phyloP scores from a whole-genome alignment of 2,888 invertebrate genomes.

The Tetranychus piercei region DNA sequence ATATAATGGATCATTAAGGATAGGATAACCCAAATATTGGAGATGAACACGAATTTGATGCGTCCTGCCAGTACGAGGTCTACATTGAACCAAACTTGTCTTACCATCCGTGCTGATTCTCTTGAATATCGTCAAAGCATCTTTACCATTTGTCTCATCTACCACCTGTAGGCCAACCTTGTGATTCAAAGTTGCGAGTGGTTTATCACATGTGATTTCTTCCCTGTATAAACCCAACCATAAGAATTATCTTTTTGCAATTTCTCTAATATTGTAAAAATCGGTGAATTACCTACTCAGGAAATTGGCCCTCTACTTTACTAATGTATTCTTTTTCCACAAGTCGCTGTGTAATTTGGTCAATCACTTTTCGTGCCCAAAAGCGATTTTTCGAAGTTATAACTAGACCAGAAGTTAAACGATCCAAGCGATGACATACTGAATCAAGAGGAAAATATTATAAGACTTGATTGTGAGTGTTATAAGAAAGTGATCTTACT shows the following conservation, averaged over 20 bases:
- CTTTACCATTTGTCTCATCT: constrained; percentile 64
- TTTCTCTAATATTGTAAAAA: too few relatives aligned
- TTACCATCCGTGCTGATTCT: constrained; percentile 68
- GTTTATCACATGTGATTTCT: constrained; percentile 58
- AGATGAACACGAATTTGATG: constrained; percentile 97
- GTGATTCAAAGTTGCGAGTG: constrained; percentile 80
- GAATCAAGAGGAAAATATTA: constrained; percentile 21
- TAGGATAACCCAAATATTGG: constrained; percentile 90
- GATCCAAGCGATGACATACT: constrained; percentile 80
- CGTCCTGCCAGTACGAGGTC: constrained; percentile 89
- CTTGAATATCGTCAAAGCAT: constrained; percentile 75
- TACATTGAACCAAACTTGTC: constrained; percentile 80
- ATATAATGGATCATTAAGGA: constrained; percentile 90
- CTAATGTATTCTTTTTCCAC: constrained; percentile 90
- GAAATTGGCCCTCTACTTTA: constrained; percentile 79
- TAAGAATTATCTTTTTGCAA: too few relatives aligned
- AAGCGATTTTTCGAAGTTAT: constrained; percentile 81
- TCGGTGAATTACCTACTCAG: constrained; percentile 46
- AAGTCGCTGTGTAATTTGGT: constrained; percentile 73
- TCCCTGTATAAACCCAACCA: constrained; percentile 15
- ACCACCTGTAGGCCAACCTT: constrained; percentile 92
- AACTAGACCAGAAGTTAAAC: constrained; percentile 81
- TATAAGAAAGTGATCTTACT: constrained; percentile 33
- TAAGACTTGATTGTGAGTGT: neutral
- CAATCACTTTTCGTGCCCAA: constrained; percentile 83